Percentiles rank a stretch among this genome's conserved stretches.
phyloP scores from a whole-genome alignment of 2,113 vertebrate genomes.

The Lethenteron camtschaticum region DNA sequence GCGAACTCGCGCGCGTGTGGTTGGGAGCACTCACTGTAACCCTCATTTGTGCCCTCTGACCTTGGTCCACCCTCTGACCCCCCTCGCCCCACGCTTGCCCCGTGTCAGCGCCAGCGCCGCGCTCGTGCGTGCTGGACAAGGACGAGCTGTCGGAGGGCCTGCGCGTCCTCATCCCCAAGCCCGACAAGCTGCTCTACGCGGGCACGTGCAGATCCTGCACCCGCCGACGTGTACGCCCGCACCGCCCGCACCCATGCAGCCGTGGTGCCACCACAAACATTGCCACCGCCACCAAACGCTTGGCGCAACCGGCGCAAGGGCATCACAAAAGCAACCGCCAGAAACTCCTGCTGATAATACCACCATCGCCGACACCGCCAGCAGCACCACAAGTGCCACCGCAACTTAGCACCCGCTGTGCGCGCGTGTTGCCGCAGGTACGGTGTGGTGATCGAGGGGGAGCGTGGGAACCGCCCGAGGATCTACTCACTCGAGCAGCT shows the following conservation, averaged over 20 bases:
- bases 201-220: slow-evolving; percentile 53
- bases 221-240: slow-evolving; percentile 48
- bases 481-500: slow-evolving; percentile 83
- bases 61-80: slow-evolving; percentile 16
- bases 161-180: slow-evolving; percentile 67
- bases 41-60: slow-evolving; percentile 15
- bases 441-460: slow-evolving; percentile 64
- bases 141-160: slow-evolving; percentile 58
- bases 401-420: too few relatives aligned
- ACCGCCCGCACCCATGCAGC: too few relatives aligned
- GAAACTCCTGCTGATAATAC: too few relatives aligned
- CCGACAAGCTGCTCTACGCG: slow-evolving; percentile 69
- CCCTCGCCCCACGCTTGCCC: slow-evolving; percentile 8
- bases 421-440: slow-evolving; percentile 28
- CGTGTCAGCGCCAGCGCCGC: slow-evolving; percentile 18
- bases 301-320: too few relatives aligned
- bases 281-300: too few relatives aligned
- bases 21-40: slow-evolving; percentile 1
- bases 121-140: slow-evolving; percentile 49
- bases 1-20: too few relatives aligned
- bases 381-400: too few relatives aligned
- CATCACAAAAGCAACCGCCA: too few relatives aligned
- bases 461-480: slow-evolving; percentile 62
- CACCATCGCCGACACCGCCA: too few relatives aligned
- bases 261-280: too few relatives aligned